phyloP scores from a whole-genome alignment of 2,113 vertebrate genomes.

The Tapirus terrestris region DNA sequence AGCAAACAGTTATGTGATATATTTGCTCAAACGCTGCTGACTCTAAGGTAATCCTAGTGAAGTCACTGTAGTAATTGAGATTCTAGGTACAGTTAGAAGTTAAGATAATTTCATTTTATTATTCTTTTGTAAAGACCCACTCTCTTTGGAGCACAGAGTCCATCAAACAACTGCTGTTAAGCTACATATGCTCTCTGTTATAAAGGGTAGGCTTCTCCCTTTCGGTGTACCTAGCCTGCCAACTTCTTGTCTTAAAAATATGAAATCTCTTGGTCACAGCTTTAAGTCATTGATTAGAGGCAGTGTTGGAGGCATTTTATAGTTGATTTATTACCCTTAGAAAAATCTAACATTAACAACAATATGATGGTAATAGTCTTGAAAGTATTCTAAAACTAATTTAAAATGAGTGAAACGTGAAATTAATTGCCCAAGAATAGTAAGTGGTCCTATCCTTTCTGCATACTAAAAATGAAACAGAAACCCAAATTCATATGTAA shows the following conservation, averaged over 20 bases:
- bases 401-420: not conserved
- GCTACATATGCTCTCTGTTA: not conserved
- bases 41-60: not conserved
- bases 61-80: not conserved
- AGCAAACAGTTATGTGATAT: not conserved
- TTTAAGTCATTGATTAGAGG: not conserved
- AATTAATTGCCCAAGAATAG: not conserved
- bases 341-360: not conserved
- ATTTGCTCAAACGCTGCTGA: not conserved
- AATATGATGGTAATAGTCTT: not conserved
- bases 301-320: not conserved
- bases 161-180: not conserved
- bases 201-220: not conserved
- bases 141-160: not conserved
- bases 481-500: not conserved
- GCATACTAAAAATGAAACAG: not conserved
- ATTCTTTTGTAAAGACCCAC: not conserved
- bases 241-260: not conserved
- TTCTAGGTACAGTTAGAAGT: not conserved
- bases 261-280: not conserved
- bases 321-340: not conserved
- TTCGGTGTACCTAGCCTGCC: not conserved
- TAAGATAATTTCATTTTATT: not conserved
- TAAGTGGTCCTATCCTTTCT: not conserved
- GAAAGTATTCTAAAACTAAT: conserved; percentile 3